A percentile compares a stretch with the other conserved stretches of the same genome.
These are phyloP conservation scores for Allygus modestus DNA, from an alignment of 2,888 invertebrate species.

Conservation along the genomic window DNA sequence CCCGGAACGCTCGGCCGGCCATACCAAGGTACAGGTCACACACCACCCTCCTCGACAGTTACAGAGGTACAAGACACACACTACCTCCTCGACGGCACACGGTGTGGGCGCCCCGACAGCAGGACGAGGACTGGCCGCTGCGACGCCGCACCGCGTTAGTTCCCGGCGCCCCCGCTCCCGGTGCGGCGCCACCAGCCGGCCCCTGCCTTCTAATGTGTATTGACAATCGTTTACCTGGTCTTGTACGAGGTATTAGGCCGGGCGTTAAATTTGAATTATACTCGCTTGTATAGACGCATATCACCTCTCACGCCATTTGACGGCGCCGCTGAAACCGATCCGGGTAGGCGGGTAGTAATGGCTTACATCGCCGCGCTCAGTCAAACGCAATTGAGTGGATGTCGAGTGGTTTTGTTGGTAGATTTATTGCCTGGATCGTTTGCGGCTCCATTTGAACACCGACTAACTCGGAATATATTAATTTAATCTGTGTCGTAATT, in stretches of 20 bases:
- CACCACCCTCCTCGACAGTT: not conserved
- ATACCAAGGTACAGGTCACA: not conserved
- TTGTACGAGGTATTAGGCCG: slow-evolving; percentile 31
- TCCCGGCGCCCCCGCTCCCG: not conserved
- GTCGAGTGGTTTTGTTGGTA: slow-evolving; percentile 4
- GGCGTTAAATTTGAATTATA: slow-evolving; percentile 26
- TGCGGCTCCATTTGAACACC: not conserved
- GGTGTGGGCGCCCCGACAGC: not conserved
- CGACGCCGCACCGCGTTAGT: slow-evolving; percentile 1
- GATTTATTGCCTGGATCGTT: slow-evolving; percentile 32
- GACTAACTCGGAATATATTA: not conserved
- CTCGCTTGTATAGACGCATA: slow-evolving; percentile 18
- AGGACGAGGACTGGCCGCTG: not conserved
- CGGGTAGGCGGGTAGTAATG: not conserved
- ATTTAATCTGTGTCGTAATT: not conserved
- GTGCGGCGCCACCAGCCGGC: not conserved
- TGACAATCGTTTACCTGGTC: slow-evolving; percentile 39
- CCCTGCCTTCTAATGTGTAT: slow-evolving; percentile 18
- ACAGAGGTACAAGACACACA: not conserved
- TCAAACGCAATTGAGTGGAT: slow-evolving; percentile 7
- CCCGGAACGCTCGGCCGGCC: not conserved
- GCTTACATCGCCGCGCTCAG: not conserved
- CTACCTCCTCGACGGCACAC: not conserved
- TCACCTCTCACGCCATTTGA: slow-evolving; percentile 27
- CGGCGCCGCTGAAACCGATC: not conserved